A percentile compares a stretch with the other conserved stretches of the same genome.
These are phyloP conservation scores for Buceros bicornis DNA, from an alignment of 2,797 vertebrate genomes.

Conservation along the genomic window DNA sequence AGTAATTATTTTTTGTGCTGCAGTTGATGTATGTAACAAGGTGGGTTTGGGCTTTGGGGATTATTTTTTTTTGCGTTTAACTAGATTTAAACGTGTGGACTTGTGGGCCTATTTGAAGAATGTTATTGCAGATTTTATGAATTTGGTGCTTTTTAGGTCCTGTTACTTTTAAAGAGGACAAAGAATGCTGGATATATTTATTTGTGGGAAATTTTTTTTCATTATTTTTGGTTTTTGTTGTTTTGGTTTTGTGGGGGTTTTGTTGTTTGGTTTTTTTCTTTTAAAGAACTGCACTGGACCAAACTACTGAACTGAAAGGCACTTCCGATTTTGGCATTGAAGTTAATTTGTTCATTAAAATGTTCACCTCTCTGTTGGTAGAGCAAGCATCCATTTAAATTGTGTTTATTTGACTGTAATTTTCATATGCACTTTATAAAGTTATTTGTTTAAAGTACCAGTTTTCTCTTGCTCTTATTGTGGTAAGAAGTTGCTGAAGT, in stretches of 20 bases:
- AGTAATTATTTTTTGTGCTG: conserved; percentile 44
- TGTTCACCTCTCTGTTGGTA: background rate
- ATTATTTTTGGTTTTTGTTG: background rate
- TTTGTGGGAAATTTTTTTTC: background rate
- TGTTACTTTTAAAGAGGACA: conserved; percentile 36
- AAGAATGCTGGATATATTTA: conserved; percentile 67
- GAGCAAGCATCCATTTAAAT: conserved; percentile 40
- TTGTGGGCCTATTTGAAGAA: conserved; percentile 37
- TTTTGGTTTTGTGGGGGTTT: background rate
- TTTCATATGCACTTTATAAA: conserved; percentile 81
- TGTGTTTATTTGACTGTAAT: conserved; percentile 72
- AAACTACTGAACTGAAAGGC: conserved; percentile 74
- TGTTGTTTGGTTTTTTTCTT: background rate
- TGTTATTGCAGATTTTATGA: conserved; percentile 65
- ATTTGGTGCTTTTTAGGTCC: conserved; percentile 77
- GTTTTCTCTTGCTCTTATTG: conserved; percentile 69
- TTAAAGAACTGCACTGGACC: conserved; percentile 67
- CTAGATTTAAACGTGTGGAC: conserved; percentile 41
- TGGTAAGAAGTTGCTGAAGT: conserved; percentile 79
- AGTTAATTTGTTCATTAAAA: background rate
- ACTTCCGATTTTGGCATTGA: conserved; percentile 23
- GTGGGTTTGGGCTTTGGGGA: conserved; percentile 5
- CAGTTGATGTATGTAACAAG: conserved; percentile 53
- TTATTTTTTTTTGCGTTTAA: conserved; percentile 15
- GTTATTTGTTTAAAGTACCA: conserved; percentile 64